Percentiles rank a stretch among this genome's conserved stretches.
Evolutionary conservation across 2,113 vertebrate species (phyloP).

Genomic region (Cervus canadensis): DNA sequence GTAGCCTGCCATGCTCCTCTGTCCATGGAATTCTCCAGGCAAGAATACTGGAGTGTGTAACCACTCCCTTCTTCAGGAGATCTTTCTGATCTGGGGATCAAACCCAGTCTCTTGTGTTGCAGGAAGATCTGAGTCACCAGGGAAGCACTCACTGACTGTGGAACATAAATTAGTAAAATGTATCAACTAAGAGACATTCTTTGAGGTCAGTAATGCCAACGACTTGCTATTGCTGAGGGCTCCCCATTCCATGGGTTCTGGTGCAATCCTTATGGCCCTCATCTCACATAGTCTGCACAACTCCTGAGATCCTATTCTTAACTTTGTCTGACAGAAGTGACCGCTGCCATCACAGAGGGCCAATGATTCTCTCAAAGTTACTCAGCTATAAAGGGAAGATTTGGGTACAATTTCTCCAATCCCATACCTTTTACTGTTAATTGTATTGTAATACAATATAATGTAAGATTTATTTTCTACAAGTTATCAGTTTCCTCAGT

Average conservation of each 20-base stretch:
- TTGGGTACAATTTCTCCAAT: neutral
- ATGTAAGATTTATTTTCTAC: neutral
- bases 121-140: neutral
- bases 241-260: rapidly evolving
- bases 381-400: neutral
- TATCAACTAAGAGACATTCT: neutral
- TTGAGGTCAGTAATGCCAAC: neutral
- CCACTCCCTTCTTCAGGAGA: neutral
- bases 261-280: too few relatives aligned
- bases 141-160: neutral
- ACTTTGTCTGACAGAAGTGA: neutral
- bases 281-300: too few relatives aligned
- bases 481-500: neutral
- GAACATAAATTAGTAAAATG: neutral
- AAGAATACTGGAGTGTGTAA: neutral
- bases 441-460: neutral
- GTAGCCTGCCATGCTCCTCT: neutral
- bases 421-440: neutral
- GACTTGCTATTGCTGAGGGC: rapidly evolving
- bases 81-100: neutral
- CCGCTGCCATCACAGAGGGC: neutral
- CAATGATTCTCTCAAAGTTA: neutral
- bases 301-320: neutral
- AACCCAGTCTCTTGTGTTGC: neutral
- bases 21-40: neutral